Base-by-base conservation (phyloP, 2,888 invertebrate species). In the Morpho achilles region DNA sequence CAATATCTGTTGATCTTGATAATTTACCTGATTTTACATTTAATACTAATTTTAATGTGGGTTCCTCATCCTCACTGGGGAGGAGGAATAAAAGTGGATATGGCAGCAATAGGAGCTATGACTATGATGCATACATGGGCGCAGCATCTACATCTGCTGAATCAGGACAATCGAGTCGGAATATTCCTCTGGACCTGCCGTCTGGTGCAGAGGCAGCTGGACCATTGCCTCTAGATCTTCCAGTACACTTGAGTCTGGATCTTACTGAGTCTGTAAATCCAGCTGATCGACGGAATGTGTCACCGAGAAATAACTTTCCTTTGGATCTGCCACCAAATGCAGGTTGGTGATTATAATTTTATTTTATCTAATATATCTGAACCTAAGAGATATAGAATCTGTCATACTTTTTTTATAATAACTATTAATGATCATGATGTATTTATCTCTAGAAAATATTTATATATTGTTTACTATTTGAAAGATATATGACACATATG, bases 21-120 rank as follows among this genome's bases (percentile, higher is more conserved):
- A 94, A 94, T 82, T 85, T 94, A 65, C 94, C 94, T 1, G 94
- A 94, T 77, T 94, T 94, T 81, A 92, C 94, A 0, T 89, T 93
- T 66, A 93, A 91, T 71, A 91, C 91, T 64, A 89, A 76, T 77
- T 88, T 77, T 69, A 88, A 86, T 76, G 79, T 80, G 52, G 83
- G 82, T 8, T 84, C 87, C 7, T 82, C 86, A 2, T 81, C 84
- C 10, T 84, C 86, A 1, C 66, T 80, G 64, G 82, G 84, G 49
- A 77, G 87, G 58, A 75, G 87, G 56, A 84, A 81, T 68, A 82
- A 81, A 62, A 78, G 67, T 65, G 68, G 72, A 53, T 81, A 77
- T 67, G 76, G 75, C 61, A 76, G 75, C 55, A 80, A 73, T 68
- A 81, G 87, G 56, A 75, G 79, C 55, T 88, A 87, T 70, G 76